Base-by-base conservation (phyloP, 30 jellyfish, hydroid and myxozoan species). In the Nemopilema nomurai region DNA sequence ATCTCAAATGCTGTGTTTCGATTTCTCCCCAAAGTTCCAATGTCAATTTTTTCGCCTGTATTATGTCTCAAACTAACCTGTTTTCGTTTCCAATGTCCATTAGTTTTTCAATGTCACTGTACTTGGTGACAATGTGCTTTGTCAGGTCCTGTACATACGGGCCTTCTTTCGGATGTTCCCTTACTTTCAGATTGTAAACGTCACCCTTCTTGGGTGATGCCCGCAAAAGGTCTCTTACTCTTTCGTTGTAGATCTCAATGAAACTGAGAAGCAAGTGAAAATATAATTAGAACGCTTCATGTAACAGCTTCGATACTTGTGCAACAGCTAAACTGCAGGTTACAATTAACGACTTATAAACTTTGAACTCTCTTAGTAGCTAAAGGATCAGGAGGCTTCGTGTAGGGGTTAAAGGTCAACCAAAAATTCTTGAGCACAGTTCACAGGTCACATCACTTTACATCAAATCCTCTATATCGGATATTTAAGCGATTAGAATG, bases 151-250 rank as follows among this genome's bases (percentile, higher is more conserved):
- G 97, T 6, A 89, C 97, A 49, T 89, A 89, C 8, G 93, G 92
- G 1, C 97, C 96, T 28, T 88, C 96, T n/a, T n/a, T n/a, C n/a
- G n/a, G n/a, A n/a, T n/a, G n/a, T n/a, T n/a, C 97, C 4, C 97
- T 80, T 21, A 89, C 97, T 67, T 89, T 89, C 83, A 89, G 52
- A 51, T 89, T 89, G 88, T 69, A 89, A 18, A 82, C 89, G 77
- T 89, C 97, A 27, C 97, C 97, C 68, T 89, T 89, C 97, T 89
- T 89, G 53, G 97, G 97, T 8, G 97, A 24, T 21, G 92, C 78
- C 21, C 97, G 87, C 67, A 89, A 80, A 28, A 89, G 50, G 82
- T 89, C 97, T 62, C 97, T 28, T 18, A 89, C 97, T 89, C 93
- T 74, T 68, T 89, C 97, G 32, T 89, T 89, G 90, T 89, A 89